These are phyloP conservation scores for Proisotoma minuta DNA, from an alignment of 2,888 invertebrate genomes.

Conservation along the genomic window DNA sequence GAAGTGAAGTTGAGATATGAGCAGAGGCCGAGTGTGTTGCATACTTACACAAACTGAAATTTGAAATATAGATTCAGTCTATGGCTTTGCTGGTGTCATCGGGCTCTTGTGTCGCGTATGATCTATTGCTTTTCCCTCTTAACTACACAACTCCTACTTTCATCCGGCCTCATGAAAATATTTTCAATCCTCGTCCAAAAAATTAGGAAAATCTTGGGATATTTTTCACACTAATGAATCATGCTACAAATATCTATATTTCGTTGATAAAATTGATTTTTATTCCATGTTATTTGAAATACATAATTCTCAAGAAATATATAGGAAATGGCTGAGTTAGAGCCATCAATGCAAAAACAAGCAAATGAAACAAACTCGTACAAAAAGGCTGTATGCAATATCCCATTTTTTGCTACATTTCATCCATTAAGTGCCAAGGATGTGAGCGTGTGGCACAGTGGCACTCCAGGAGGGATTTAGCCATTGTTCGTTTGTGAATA, in stretches of 20 bases:
- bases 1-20: not conserved
- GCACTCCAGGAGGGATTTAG: not conserved
- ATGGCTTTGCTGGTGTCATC: conserved; percentile 23
- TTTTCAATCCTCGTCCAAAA: not conserved
- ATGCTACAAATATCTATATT: too few species aligned
- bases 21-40: too few species aligned
- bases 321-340: too few species aligned
- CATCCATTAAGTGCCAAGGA: not conserved
- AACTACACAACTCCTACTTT: conserved; percentile 3
- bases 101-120: conserved; percentile 33
- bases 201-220: not conserved
- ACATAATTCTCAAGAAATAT: too few species aligned
- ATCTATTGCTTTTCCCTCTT: conserved; percentile 29
- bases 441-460: not conserved
- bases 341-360: not conserved
- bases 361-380: not conserved
- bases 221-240: too few species aligned
- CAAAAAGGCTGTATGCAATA: too few species aligned
- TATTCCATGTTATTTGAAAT: too few species aligned
- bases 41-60: too few species aligned
- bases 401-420: not conserved
- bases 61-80: not conserved
- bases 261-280: too few species aligned
- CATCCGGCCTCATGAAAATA: not conserved
- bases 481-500: not conserved